Percentiles rank a stretch among this genome's conserved stretches.
Conservation (phyloP, 2,888 invertebrate genomes). For the Pyrocoelia pectoralis region DNA sequence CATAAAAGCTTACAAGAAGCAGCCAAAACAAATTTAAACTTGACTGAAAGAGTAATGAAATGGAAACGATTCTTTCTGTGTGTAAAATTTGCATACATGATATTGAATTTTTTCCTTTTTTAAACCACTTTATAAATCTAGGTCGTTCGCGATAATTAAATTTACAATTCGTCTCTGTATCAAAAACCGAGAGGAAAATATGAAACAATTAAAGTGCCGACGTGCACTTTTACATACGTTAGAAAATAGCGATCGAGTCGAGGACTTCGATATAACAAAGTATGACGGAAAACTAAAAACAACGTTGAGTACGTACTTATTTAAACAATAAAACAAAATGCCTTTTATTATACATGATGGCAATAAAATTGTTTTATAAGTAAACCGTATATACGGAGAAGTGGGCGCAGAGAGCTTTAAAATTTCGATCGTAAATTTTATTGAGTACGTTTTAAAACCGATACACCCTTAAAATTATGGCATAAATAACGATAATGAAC, state of each 20-base stretch:
- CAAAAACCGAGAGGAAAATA: neutral
- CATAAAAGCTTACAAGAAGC: constrained; percentile 34
- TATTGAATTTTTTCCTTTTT: constrained; percentile 12
- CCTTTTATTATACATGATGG: constrained; percentile 1
- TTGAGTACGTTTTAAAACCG: constrained; percentile 15
- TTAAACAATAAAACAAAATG: constrained; percentile 1
- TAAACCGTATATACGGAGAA: neutral
- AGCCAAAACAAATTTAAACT: constrained; percentile 45
- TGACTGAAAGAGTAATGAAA: constrained; percentile 45
- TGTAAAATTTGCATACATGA: constrained; percentile 42
- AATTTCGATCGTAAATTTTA: constrained; percentile 19
- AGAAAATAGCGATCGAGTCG: constrained; percentile 15
- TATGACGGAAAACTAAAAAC: constrained; percentile 5
- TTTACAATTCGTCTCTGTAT: constrained; percentile 15
- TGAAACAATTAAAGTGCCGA: constrained; percentile 1
- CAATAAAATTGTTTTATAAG: constrained; percentile 6
- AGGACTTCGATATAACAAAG: neutral
- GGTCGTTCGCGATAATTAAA: constrained; percentile 20
- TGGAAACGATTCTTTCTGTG: constrained; percentile 40
- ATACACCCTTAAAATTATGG: constrained; percentile 18
- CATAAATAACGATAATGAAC: neutral
- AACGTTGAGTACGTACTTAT: neutral
- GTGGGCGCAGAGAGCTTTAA: constrained; percentile 11
- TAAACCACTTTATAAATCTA: neutral
- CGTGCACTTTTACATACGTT: neutral